phyloP scores from a whole-genome alignment of 1,140 invertebrate genomes.

The Gryllus bimaculatus region DNA sequence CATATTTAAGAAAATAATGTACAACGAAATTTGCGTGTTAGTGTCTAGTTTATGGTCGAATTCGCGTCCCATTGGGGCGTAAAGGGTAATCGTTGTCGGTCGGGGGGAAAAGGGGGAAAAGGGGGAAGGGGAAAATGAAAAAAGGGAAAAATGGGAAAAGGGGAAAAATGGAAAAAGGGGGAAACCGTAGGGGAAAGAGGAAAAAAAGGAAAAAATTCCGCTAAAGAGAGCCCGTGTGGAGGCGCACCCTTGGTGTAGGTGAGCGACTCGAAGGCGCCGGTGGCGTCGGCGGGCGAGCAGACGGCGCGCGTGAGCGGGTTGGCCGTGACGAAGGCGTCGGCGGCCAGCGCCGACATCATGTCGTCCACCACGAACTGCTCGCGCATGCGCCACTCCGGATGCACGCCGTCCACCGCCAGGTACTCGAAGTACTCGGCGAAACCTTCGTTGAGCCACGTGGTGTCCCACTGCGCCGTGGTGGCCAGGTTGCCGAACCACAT shows the following conservation, averaged over 20 bases:
- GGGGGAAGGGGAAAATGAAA: too few species aligned
- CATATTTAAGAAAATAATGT: too few species aligned
- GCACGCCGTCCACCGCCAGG: constrained; percentile 29
- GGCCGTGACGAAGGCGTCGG: constrained; percentile 26
- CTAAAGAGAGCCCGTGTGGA: too few species aligned
- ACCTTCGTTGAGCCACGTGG: constrained; percentile 48
- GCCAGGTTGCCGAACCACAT: constrained; percentile 41
- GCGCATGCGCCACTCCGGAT: constrained; percentile 48
- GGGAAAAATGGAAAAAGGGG: too few species aligned
- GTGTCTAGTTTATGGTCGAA: too few species aligned
- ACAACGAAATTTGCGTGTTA: too few species aligned
- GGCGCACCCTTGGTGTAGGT: constrained; percentile 64
- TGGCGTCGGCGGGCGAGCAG: constrained; percentile 42
- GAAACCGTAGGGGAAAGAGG: too few species aligned
- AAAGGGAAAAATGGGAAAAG: too few species aligned
- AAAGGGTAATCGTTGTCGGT: too few species aligned
- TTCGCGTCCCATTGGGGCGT: too few species aligned
- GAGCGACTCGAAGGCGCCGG: constrained; percentile 54
- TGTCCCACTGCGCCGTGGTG: constrained; percentile 34
- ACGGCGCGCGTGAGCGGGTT: constrained; percentile 32
- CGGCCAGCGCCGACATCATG: constrained; percentile 33
- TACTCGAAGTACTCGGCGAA: constrained; percentile 40
- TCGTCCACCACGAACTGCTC: constrained; percentile 58
- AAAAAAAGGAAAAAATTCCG: too few species aligned
- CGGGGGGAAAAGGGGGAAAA: too few species aligned